A percentile compares a stretch with the other conserved stretches of the same genome.
Conservation (phyloP, 2,888 invertebrate species). For the Isotomurus palustris region DNA sequence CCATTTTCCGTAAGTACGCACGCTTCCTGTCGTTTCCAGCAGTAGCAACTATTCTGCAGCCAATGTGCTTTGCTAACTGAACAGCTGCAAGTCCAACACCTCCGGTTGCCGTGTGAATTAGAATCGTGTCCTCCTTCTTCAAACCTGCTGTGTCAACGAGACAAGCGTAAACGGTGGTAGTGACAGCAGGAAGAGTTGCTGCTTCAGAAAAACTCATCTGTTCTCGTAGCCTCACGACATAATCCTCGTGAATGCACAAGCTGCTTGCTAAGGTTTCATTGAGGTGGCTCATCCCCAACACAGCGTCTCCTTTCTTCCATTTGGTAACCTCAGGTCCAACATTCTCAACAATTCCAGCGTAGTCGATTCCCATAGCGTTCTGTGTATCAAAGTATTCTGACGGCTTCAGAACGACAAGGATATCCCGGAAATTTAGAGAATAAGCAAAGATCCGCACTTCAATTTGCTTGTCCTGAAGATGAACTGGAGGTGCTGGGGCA, state of each 20-base stretch:
- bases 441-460: conserved; percentile 29
- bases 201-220: conserved; percentile 13
- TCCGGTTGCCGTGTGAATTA: conserved; percentile 28
- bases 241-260: no score
- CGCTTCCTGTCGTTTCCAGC: conserved; percentile 28
- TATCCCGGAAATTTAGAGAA: conserved; percentile 34
- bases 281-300: no score
- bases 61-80: conserved; percentile 21
- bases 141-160: conserved; percentile 19
- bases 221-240: conserved; percentile 9
- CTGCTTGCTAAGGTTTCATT: no score
- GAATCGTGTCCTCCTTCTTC: conserved; percentile 14
- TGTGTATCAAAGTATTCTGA: conserved; percentile 13
- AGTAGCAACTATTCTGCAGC: conserved; percentile 19
- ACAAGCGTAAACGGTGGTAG: conserved; percentile 15
- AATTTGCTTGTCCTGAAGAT: conserved; percentile 20
- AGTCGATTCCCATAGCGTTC: conserved; percentile 61
- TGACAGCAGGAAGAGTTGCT: conserved; percentile 22
- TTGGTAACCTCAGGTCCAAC: conserved; percentile 57
- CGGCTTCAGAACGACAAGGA: conserved; percentile 34
- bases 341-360: conserved; percentile 59
- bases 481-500: conserved; percentile 8
- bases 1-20: conserved; percentile 16
- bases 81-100: conserved; percentile 29
- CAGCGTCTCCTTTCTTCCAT: conserved; percentile 62